Conservation (phyloP, 2,888 invertebrate species). For the Melolontha melolontha region DNA sequence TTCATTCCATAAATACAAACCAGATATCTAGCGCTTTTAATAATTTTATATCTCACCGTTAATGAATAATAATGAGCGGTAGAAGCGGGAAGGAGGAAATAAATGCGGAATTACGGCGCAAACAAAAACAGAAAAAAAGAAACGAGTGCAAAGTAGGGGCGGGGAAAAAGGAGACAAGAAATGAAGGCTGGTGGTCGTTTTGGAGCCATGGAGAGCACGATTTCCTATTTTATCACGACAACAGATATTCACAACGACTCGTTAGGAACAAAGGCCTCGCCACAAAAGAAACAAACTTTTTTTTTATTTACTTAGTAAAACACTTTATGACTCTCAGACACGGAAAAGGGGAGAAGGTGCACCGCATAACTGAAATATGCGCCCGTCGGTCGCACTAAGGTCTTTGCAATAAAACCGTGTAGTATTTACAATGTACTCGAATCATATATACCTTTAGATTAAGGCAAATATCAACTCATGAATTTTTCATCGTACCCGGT, state of each 20-base stretch:
- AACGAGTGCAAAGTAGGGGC: not conserved
- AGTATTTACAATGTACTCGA: constrained; percentile 21
- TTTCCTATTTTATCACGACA: constrained; percentile 25
- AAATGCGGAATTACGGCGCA: constrained; percentile 2
- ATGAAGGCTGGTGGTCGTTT: constrained; percentile 3
- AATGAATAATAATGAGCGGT: constrained; percentile 35
- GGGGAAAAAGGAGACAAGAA: not conserved
- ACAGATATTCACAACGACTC: constrained; percentile 27
- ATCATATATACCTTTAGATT: constrained; percentile 21
- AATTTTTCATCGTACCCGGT: constrained; percentile 30
- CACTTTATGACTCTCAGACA: constrained; percentile 28
- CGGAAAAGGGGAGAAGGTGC: constrained; percentile 10
- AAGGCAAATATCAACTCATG: constrained; percentile 37
- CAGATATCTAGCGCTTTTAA: constrained; percentile 15
- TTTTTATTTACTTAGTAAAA: constrained; percentile 29
- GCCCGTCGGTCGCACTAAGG: not conserved
- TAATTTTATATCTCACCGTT: constrained; percentile 29
- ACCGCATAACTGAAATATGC: not conserved
- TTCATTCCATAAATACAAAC: not conserved
- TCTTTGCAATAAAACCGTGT: constrained; percentile 24
- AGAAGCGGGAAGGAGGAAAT: not conserved
- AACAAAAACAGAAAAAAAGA: constrained; percentile 13
- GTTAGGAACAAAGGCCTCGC: constrained; percentile 26
- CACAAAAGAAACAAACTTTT: constrained; percentile 26
- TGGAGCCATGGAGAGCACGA: constrained; percentile 6